Percentiles rank a stretch among this genome's conserved stretches.
Evolutionary conservation across 2,113 vertebrate genomes (phyloP).

Genomic region (Spermophilus dauricus): DNA sequence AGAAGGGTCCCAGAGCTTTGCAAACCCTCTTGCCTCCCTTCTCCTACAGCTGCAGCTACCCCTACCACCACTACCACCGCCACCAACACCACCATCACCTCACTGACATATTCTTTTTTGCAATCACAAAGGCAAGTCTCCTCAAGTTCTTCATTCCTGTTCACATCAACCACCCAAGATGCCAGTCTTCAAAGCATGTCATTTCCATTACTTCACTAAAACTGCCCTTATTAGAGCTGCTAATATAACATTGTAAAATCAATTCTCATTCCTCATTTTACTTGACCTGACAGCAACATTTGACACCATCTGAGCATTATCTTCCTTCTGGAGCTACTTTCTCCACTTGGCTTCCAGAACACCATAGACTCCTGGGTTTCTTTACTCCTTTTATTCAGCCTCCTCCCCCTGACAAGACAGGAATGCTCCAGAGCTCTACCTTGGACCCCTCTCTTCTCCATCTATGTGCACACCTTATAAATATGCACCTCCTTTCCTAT

Average conservation of each 20-base stretch:
- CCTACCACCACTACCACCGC: not conserved
- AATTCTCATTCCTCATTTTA: not conserved
- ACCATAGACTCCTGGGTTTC: not conserved
- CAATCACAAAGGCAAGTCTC: not conserved
- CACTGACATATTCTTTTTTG: not conserved
- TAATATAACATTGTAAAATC: not conserved
- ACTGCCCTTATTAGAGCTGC: not conserved
- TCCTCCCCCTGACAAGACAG: not conserved
- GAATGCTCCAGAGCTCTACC: not conserved
- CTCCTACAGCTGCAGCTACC: not conserved
- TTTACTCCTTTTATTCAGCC: not conserved
- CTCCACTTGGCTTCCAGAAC: not conserved
- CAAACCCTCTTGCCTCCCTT: not conserved
- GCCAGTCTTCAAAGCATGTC: not conserved
- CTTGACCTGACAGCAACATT: not conserved
- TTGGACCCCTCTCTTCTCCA: not conserved
- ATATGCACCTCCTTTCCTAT: not conserved
- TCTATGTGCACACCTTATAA: not conserved
- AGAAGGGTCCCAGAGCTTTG: not conserved
- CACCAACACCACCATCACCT: not conserved
- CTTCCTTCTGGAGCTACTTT: slow-evolving; percentile 34
- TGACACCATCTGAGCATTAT: not conserved
- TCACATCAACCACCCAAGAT: not conserved
- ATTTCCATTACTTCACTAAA: not conserved
- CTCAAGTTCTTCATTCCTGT: not conserved